Evolutionary conservation across 2,888 invertebrate genomes (phyloP), one percentile per base, ranked within the genome.

Genomic region (Lamellibrachia satsuma): DNA sequence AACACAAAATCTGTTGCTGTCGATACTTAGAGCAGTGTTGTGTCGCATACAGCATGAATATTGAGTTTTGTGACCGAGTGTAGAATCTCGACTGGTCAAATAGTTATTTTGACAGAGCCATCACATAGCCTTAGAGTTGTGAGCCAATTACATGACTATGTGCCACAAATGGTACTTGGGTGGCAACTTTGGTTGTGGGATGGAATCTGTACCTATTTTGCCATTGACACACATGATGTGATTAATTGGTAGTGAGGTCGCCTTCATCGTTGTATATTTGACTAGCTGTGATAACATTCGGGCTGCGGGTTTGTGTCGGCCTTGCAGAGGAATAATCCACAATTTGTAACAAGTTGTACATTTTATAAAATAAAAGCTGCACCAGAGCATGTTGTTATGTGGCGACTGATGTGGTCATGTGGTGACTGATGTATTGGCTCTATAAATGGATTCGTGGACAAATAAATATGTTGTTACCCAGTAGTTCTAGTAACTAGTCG

Each of bases 221-320:
- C 55, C 55, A 55, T 15, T 4, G 75, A 15, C 75, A 22, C 75
- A 15, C 22, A 22, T 2, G 11, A 6, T 75, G 22, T 75, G 60
- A 7, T 15, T 75, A n/a, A 22, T 75, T 22, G 75, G 3, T 57
- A 57, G 75, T 75, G 22, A 15, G 6, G 22, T 75, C n/a, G 75
- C 75, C 75, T 75, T 75, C n/a, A n/a, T 75, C 75, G 75, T 75
- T 22, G n/a, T 75, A 15, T 75, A 75, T 75, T 75, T 22, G 22
- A 75, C 75, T 75, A 75, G 75, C 75, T 75, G 75, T 75, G 75
- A 75, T 75, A 75, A 75, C 75, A 75, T 22, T 75, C 75, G 75
- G 75, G n/a, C 75, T 75, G 39, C 39, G 39, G 39, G 39, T 39
- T 39, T 39, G 75, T 11, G 75, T 22, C 22, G 75, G 4, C 75